These are phyloP conservation scores for Thera obeliscata DNA, from an alignment of 2,888 invertebrate species.

Conservation along the genomic window DNA sequence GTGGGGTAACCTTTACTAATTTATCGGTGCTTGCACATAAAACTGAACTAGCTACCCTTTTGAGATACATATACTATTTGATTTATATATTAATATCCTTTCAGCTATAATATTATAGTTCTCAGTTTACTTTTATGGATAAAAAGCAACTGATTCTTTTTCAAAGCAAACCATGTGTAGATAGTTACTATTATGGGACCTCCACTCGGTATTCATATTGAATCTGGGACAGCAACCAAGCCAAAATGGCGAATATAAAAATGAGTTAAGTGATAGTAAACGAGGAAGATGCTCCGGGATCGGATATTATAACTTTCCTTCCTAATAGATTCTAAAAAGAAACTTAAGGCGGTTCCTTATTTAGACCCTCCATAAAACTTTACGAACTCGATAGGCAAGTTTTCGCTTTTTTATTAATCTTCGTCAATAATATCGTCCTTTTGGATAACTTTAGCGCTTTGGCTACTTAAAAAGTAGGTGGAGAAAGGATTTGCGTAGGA, in stretches of 20 bases:
- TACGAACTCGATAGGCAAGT: slow-evolving; percentile 41
- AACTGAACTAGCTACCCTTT: background rate
- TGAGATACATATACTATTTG: too few relatives aligned
- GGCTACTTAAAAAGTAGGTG: slow-evolving; percentile 15
- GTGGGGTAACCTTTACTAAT: background rate
- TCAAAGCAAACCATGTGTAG: slow-evolving; percentile 64
- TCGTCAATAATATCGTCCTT: slow-evolving; percentile 30
- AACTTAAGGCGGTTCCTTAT: slow-evolving; percentile 51
- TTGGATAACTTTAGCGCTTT: slow-evolving; percentile 23
- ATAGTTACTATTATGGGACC: slow-evolving; percentile 62
- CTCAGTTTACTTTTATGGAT: too few relatives aligned
- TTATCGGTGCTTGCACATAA: background rate
- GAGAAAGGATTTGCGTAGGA: slow-evolving; percentile 8
- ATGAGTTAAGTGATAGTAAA: slow-evolving; percentile 80
- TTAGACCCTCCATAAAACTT: slow-evolving; percentile 57
- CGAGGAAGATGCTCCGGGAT: slow-evolving; percentile 58
- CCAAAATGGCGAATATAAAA: slow-evolving; percentile 76
- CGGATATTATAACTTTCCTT: slow-evolving; percentile 66
- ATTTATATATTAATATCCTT: too few relatives aligned
- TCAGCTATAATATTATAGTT: too few relatives aligned
- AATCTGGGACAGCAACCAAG: slow-evolving; percentile 71
- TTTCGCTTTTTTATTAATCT: slow-evolving; percentile 38
- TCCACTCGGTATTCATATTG: slow-evolving; percentile 72
- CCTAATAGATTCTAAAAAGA: slow-evolving; percentile 69
- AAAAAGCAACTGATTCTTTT: slow-evolving; percentile 45